These are phyloP conservation scores for Onychostruthus taczanowskii DNA, from an alignment of 2,113 vertebrate genomes.

Conservation along the genomic window DNA sequence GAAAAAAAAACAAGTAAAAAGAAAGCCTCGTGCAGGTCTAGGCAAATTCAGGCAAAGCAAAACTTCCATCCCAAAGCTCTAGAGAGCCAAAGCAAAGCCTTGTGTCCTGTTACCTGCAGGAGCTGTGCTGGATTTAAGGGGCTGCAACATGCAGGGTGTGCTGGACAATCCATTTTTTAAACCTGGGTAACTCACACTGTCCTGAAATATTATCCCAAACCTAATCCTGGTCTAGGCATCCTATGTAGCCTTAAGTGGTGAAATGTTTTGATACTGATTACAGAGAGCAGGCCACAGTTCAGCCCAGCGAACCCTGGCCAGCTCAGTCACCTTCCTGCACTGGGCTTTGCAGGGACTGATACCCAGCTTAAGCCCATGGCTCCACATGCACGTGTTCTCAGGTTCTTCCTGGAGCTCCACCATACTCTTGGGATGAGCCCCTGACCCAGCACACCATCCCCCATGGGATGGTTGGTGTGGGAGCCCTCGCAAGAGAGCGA, in stretches of 20 bases:
- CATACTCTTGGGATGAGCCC: accelerated
- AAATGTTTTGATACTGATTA: not conserved
- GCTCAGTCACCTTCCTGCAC: not conserved
- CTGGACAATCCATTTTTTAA: not conserved
- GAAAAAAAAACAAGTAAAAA: not conserved
- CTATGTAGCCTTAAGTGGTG: not conserved
- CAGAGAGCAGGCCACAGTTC: not conserved
- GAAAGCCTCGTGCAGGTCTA: not conserved
- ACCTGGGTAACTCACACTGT: not conserved
- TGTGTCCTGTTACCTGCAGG: not conserved
- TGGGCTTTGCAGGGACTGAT: not conserved
- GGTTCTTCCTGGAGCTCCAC: not conserved
- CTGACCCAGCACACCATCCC: not conserved
- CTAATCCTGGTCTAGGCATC: not conserved
- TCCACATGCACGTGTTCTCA: accelerated
- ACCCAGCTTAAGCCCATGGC: not conserved
- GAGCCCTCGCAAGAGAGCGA: accelerated
- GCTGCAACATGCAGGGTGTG: accelerated
- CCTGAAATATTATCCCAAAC: not conserved
- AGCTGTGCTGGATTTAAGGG: not conserved
- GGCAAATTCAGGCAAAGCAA: not conserved
- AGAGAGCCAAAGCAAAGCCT: not conserved
- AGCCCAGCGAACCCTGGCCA: not conserved
- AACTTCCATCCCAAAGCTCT: not conserved
- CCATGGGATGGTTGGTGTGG: not conserved